Conservation (phyloP, 2,888 invertebrate genomes). For the Spisula solida region DNA sequence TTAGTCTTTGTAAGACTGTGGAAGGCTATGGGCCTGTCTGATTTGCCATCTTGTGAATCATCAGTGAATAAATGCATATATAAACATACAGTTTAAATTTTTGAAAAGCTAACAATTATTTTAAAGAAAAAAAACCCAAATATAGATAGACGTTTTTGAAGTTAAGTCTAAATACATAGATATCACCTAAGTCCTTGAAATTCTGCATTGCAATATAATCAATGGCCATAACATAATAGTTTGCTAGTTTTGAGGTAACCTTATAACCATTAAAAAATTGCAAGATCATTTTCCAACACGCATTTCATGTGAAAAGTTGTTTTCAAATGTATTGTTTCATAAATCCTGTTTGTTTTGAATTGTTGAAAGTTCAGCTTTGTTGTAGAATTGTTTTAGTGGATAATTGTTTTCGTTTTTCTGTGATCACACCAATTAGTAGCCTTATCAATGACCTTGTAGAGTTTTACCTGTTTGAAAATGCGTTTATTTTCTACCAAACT, state of each 20-base stretch:
- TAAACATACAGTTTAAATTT: not conserved
- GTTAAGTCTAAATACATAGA: not conserved
- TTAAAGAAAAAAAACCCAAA: not conserved
- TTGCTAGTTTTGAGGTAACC: not conserved
- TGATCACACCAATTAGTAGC: not conserved
- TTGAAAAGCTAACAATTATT: not conserved
- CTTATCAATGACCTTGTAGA: not conserved
- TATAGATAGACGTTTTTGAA: not conserved
- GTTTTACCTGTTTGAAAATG: not conserved
- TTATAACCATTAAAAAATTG: not conserved
- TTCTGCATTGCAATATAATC: not conserved
- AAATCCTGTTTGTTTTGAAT: not conserved
- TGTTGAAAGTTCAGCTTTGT: not conserved
- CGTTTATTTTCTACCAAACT: not conserved
- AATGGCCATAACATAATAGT: not conserved
- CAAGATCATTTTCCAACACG: not conserved
- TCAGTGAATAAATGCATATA: not conserved
- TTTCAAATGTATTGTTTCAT: constrained; percentile 2
- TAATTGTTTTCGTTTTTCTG: not conserved
- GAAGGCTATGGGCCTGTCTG: not conserved
- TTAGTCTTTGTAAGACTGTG: not conserved
- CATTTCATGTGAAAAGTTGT: not conserved
- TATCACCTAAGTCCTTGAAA: not conserved
- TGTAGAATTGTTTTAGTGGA: not conserved
- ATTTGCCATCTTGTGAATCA: not conserved